Conservation (phyloP, 2,797 vertebrate species). For the Melanogrammus aeglefinus region DNA sequence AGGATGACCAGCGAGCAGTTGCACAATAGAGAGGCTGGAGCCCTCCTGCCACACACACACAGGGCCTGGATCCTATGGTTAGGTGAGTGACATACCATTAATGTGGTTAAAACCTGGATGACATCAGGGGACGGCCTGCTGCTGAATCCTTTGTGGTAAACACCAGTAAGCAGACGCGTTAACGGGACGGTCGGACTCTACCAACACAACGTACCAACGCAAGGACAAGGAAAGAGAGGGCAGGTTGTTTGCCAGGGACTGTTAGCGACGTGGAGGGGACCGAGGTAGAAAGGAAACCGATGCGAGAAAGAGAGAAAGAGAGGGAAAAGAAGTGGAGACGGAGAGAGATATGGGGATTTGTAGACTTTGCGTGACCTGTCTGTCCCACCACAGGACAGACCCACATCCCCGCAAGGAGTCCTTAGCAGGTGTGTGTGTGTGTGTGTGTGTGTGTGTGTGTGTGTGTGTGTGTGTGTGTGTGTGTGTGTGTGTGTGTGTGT, state of each 20-base stretch:
- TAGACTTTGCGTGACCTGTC: constrained; percentile 49
- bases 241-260: neutral
- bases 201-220: neutral
- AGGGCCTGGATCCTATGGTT: constrained; percentile 20
- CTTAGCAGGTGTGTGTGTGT: constrained; percentile 50
- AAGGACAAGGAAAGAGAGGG: neutral
- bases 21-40: constrained; percentile 30
- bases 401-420: constrained; percentile 14
- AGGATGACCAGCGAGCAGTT: constrained; percentile 37
- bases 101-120: neutral
- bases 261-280: neutral
- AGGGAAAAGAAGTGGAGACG: neutral
- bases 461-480: constrained; percentile 38
- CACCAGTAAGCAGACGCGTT: neutral
- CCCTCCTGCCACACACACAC: neutral
- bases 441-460: constrained; percentile 33
- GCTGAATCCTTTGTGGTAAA: constrained; percentile 3
- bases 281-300: neutral
- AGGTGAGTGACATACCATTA: neutral
- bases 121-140: neutral
- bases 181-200: neutral
- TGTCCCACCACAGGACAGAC: constrained; percentile 29
- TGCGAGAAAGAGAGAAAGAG: neutral
- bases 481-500: constrained; percentile 45
- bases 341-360: constrained; percentile 50